Base-by-base conservation (phyloP, 2,888 invertebrate genomes). In the Atrina japonica region DNA sequence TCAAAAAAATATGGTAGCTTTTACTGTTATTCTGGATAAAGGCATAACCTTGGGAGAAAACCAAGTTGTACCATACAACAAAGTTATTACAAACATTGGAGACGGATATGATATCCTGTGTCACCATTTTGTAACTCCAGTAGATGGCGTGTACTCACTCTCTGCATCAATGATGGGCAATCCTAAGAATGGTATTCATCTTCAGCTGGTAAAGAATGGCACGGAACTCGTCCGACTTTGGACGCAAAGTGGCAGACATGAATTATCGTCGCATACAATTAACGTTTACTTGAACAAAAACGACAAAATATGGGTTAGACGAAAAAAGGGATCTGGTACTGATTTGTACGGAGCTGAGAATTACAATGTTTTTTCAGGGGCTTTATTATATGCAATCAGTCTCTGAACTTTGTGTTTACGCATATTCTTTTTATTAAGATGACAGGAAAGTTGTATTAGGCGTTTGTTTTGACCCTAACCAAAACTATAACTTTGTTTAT, bases 161-260 rank as follows among this genome's bases (percentile, higher is more conserved):
- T 65, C 65, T 27, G 45, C 29, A 1, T 41, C 41, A 14, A 25
- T 65, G 55, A 65, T 65, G 65, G 53, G 53, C 1, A 7, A 52
- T 23, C 45, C 35, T 3, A 18, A 16, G 9, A 43, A 65, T 27
- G 55, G 43, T 3, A 45, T 65, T 21, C 65, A 65, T 21, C 16
- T 65, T 7, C 65, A 65, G 45, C 11, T 65, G 30, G 65, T 65
- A 16, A 55, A 55, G 21, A 43, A 65, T 55, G 65, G 65, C 0
- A 45, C 27, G 3, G 53, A 65, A 40, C 55, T 65, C 3, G 65
- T 43, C 5, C 53, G 65, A 16, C 45, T 65, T 9, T 65, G 65
- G 65, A 52, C 52, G 11, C 29, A 30, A 18, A 53, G 53, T 21
- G 45, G 27, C 3, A 55, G 53, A 18, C 43, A 55, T 14, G 55